Evolutionary conservation across 2,113 vertebrate genomes (phyloP), one percentile per base, ranked within the genome.

Genomic region (Chlorocebus sabaeus): DNA sequence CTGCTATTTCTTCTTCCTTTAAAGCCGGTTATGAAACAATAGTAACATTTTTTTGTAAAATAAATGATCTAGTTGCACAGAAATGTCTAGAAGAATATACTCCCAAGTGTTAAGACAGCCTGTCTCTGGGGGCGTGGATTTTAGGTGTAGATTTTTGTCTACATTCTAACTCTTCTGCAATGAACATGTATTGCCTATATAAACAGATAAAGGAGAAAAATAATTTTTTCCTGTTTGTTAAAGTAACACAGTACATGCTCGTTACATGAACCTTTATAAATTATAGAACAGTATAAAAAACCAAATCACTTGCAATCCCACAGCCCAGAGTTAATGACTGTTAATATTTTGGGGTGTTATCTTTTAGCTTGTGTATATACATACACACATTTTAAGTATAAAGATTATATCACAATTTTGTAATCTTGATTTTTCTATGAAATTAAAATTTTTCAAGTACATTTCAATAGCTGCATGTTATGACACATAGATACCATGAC

Each of bases 81-180:
- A 93, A 85, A 55, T 76, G 12, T 84, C 61, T 80, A 48, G 75
- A 94, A 88, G 40, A 23, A 81, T 93, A 84, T 79, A 90, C 45
- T 75, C 32, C 25, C 85, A 92, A 89, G 83, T 52, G 67, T 40
- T 79, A 93, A 85, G 50, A 78, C 14, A 92, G 59, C 25, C 45
- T 95, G 70, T 92, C 73, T 89, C 32, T 86, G 38, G 30, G 78
- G 93, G 50, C 38, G 55, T 83, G 20, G 32, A 79, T 80, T 97
- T 93, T 73, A 96, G 76, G 70, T 75, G 50, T 92, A 93, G 43
- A 76, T 90, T 96, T 96, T 88, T 84, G 45, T 85, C 89, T 94
- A 87, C 61, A 93, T 90, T 96, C 48, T 95, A 88, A 72, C 25
- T 95, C 20, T 90, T 92, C 13, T 95, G 72, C 38, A 89, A 52